phyloP scores from a whole-genome alignment of 1,140 invertebrate genomes.

The Sarcophaga peregrina region DNA sequence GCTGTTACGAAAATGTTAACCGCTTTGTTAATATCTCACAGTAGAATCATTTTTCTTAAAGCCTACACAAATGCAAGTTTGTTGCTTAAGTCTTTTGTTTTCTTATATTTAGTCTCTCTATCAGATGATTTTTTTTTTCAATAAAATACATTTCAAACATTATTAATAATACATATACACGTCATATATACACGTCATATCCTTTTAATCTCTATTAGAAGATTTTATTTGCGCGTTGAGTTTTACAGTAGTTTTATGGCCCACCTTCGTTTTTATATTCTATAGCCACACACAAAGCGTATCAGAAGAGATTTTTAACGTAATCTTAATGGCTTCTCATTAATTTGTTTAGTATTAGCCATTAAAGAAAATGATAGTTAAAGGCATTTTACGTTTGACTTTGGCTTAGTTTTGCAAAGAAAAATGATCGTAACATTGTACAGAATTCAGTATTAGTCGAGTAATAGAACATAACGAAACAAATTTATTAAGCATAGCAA shows the following conservation, averaged over 20 bases:
- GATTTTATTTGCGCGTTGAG: not conserved
- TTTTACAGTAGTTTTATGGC: not conserved
- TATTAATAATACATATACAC: conserved; percentile 5
- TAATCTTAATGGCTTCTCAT: conserved; percentile 34
- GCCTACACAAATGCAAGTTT: not conserved
- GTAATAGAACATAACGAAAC: no score
- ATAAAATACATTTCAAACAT: not conserved
- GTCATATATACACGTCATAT: not conserved
- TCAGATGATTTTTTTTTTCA: not conserved
- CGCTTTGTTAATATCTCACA: no score
- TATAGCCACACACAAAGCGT: not conserved
- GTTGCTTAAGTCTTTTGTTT: conserved; percentile 38
- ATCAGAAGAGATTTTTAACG: not conserved
- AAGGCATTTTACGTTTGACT: not conserved
- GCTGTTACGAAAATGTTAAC: no score
- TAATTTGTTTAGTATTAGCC: conserved; percentile 34
- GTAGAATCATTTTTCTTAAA: no score
- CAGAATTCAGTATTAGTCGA: no score
- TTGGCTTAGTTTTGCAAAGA: not conserved
- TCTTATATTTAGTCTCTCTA: not conserved
- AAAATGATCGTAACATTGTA: not conserved
- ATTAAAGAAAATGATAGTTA: conserved; percentile 22
- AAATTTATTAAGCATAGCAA: no score
- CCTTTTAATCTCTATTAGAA: conserved; percentile 15
- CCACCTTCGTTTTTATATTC: not conserved